phyloP scores from a whole-genome alignment of 2,888 invertebrate species.

The Epistrophella euchroma region DNA sequence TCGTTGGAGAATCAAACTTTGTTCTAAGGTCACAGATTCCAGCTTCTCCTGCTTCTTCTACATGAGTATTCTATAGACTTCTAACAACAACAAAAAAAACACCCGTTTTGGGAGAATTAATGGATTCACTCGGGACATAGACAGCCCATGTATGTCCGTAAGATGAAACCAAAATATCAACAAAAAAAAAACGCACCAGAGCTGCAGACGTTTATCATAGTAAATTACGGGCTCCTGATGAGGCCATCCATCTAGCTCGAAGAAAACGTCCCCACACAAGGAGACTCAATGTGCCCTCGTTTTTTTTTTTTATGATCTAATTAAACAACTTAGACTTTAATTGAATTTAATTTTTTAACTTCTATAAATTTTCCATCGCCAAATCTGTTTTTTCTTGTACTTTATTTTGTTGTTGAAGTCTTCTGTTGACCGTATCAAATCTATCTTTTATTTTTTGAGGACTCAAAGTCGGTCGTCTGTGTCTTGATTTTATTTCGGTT shows the following conservation, averaged over 20 bases:
- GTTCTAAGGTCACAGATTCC: constrained; percentile 28
- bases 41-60: constrained; percentile 7
- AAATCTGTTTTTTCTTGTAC: constrained; percentile 23
- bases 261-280: constrained; percentile 19
- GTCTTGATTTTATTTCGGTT: constrained; percentile 27
- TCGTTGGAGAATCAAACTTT: constrained; percentile 18
- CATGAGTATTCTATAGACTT: background rate
- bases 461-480: constrained; percentile 10
- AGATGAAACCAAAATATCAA: constrained; percentile 28
- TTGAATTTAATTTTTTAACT: constrained; percentile 68
- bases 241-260: constrained; percentile 10
- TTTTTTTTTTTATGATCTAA: constrained; percentile 55
- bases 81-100: background rate
- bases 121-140: constrained; percentile 4
- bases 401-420: background rate
- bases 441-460: constrained; percentile 16
- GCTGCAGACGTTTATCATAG: constrained; percentile 32
- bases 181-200: constrained; percentile 25
- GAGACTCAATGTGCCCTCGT: background rate
- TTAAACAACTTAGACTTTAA: constrained; percentile 65
- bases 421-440: constrained; percentile 23
- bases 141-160: constrained; percentile 37
- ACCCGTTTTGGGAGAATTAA: constrained; percentile 43
- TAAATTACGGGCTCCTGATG: background rate
- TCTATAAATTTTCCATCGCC: constrained; percentile 62